Evolutionary conservation across 1,140 invertebrate genomes (phyloP).

Genomic region (Musca vetustissima): DNA sequence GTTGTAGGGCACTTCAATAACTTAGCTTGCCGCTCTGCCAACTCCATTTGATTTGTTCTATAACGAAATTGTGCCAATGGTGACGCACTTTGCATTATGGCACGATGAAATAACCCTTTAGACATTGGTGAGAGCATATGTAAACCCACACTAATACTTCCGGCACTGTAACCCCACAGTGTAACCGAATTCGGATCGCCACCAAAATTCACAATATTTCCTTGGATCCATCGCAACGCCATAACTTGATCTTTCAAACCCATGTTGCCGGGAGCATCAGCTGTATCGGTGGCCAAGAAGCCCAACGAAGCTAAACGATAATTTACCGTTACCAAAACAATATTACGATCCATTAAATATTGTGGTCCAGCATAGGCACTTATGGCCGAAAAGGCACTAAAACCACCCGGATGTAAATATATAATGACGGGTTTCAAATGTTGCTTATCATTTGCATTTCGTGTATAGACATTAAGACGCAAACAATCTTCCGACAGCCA

Average conservation of each 20-base stretch:
- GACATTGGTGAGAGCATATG: constrained; percentile 60
- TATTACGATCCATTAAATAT: constrained; percentile 60
- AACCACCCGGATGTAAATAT: constrained; percentile 66
- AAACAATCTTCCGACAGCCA: constrained; percentile 72
- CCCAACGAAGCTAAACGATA: constrained; percentile 65
- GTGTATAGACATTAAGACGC: constrained; percentile 79
- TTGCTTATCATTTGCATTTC: constrained; percentile 55
- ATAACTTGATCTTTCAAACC: constrained; percentile 75
- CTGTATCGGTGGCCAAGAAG: constrained; percentile 66
- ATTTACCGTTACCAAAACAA: constrained; percentile 65
- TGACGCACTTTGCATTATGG: constrained; percentile 62
- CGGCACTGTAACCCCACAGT: constrained; percentile 68
- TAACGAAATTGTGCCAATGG: constrained; percentile 54
- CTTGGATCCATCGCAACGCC: constrained; percentile 72
- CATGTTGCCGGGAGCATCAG: constrained; percentile 67
- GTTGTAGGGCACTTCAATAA: not conserved
- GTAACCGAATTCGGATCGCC: constrained; percentile 67
- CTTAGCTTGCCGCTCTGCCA: not conserved
- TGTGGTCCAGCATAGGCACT: constrained; percentile 58
- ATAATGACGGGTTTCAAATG: constrained; percentile 61
- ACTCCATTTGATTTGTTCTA: constrained; percentile 6
- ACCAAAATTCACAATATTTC: constrained; percentile 70
- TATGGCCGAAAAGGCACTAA: constrained; percentile 54
- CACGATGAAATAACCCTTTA: constrained; percentile 59
- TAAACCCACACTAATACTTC: constrained; percentile 56